Percentiles rank a stretch among this genome's conserved stretches.
Evolutionary conservation across 2,797 vertebrate species (phyloP).

Genomic region (Gallinago solitaria): DNA sequence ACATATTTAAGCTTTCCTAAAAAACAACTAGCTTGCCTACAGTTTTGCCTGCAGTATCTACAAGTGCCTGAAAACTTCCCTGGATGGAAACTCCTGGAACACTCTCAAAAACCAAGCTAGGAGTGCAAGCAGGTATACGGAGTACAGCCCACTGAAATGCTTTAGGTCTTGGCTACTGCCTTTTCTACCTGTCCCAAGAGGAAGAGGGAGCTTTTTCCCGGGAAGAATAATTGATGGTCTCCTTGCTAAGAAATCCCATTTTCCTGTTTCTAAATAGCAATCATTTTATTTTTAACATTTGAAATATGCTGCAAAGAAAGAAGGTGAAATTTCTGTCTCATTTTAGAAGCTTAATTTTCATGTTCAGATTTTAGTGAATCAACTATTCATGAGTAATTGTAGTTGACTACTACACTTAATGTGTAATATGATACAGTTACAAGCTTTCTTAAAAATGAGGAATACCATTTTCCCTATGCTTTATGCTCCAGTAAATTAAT

Average conservation of each 20-base stretch:
- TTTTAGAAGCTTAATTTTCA: neutral
- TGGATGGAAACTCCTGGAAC: neutral
- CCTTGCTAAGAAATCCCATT: neutral
- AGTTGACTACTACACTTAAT: too few relatives aligned
- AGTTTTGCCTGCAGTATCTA: neutral
- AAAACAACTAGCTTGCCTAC: neutral
- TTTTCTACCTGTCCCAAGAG: neutral
- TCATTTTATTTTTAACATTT: neutral
- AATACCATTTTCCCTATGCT: neutral
- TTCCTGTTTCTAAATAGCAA: neutral
- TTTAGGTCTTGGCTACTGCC: neutral
- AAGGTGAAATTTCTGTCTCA: neutral
- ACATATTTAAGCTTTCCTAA: neutral
- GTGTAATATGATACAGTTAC: neutral
- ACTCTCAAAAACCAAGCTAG: neutral
- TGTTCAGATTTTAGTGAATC: neutral
- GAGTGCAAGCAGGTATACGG: neutral
- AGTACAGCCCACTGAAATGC: neutral
- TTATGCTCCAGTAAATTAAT: neutral
- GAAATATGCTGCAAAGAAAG: neutral
- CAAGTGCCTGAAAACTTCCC: neutral
- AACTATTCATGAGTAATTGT: neutral
- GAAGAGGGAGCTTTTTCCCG: neutral
- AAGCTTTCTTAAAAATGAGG: neutral
- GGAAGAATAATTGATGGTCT: neutral